A percentile compares a stretch with the other conserved stretches of the same genome.
phyloP scores from a whole-genome alignment of 2,797 vertebrate genomes.

The Sebastes nivosus region DNA sequence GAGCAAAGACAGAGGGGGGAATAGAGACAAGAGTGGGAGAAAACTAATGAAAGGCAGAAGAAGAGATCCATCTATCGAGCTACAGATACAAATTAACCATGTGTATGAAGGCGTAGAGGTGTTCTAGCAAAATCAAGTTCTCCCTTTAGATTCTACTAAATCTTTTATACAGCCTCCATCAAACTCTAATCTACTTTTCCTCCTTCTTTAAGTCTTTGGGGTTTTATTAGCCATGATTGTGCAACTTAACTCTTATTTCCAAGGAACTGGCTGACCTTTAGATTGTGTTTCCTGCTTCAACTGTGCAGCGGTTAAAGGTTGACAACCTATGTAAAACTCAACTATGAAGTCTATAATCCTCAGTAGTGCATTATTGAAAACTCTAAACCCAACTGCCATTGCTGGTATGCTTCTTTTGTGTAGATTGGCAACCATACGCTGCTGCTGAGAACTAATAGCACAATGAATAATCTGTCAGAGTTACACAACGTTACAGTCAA shows the following conservation, averaged over 20 bases:
- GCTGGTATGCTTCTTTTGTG: constrained; percentile 72
- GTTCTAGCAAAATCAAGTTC: neutral
- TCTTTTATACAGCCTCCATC: constrained; percentile 3
- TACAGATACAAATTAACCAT: neutral
- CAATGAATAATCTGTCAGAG: constrained; percentile 76
- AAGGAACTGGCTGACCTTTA: constrained; percentile 58
- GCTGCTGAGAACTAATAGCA: constrained; percentile 76
- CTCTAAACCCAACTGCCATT: constrained; percentile 62
- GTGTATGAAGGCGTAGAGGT: neutral
- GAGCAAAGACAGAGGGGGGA: constrained; percentile 31
- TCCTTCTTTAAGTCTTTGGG: constrained; percentile 35
- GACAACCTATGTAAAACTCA: constrained; percentile 68
- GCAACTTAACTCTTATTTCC: constrained; percentile 49
- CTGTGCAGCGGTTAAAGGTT: constrained; percentile 62
- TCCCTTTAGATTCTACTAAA: neutral
- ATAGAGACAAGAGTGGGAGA: constrained; percentile 34
- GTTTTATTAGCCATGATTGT: constrained; percentile 60
- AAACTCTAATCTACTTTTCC: constrained; percentile 37
- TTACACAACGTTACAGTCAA: constrained; percentile 75
- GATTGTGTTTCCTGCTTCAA: constrained; percentile 49
- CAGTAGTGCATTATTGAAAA: constrained; percentile 69
- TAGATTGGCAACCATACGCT: constrained; percentile 72
- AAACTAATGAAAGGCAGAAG: constrained; percentile 24
- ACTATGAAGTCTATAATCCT: constrained; percentile 68
- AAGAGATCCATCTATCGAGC: constrained; percentile 2